Percentiles rank a stretch among this genome's conserved stretches.
Conservation (phyloP, 1,140 invertebrate genomes). For the Coptotermes formosanus region DNA sequence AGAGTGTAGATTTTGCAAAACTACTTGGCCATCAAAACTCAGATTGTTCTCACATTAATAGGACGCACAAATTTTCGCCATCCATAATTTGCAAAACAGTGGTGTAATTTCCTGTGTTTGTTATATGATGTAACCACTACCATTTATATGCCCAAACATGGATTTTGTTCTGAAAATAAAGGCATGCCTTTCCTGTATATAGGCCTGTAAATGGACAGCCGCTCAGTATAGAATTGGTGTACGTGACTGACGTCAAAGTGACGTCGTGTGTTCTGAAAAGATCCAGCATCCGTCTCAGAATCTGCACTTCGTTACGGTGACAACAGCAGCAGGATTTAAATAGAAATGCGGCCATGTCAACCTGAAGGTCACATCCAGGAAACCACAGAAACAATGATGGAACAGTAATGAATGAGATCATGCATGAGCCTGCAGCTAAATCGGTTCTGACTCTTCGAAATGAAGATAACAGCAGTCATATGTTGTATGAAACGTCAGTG, state of each 20-base stretch:
- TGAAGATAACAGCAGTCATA: no score
- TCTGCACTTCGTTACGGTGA: background rate
- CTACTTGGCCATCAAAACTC: no score
- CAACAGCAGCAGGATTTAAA: background rate
- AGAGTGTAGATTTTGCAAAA: no score
- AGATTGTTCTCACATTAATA: no score
- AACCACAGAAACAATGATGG: background rate
- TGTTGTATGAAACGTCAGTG: no score
- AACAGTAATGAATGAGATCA: background rate
- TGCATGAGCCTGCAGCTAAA: background rate
- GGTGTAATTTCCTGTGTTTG: background rate
- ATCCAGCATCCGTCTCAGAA: background rate
- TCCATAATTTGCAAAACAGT: no score
- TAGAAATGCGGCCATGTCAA: background rate
- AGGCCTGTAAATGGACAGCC: background rate
- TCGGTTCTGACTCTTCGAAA: no score
- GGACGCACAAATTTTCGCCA: no score
- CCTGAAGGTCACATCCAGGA: conserved; percentile 11
- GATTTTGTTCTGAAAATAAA: background rate
- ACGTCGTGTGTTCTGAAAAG: background rate
- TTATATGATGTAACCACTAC: background rate
- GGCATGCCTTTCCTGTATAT: background rate
- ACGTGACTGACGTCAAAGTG: background rate
- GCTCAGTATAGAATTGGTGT: background rate
- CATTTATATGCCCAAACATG: background rate